A percentile compares a stretch with the other conserved stretches of the same genome.
phyloP scores from a whole-genome alignment of 2,888 invertebrate genomes.

The Octodonta nipae region DNA sequence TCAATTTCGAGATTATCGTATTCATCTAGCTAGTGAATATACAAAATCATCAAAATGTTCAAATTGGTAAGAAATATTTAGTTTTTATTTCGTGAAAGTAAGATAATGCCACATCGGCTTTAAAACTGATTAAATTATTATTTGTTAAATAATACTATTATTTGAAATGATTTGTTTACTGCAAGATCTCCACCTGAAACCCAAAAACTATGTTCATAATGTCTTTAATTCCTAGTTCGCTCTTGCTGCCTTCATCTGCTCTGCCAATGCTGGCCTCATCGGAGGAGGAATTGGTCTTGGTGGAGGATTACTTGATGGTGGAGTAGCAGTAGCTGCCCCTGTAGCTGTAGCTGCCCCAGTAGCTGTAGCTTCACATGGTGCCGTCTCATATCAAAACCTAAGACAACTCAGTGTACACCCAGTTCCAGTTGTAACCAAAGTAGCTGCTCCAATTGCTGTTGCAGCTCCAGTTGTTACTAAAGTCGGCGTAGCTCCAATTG shows the following conservation, averaged over 20 bases:
- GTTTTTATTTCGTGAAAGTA: too few relatives aligned
- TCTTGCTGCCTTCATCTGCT: conserved; percentile 4
- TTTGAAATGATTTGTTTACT: too few relatives aligned
- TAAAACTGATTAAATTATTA: too few relatives aligned
- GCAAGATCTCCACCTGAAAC: too few relatives aligned
- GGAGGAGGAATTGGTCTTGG: conserved; percentile 5
- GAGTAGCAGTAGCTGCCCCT: conserved; percentile 2
- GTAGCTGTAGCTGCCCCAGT: conserved; percentile 13
- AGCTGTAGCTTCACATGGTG: conserved; percentile 10
- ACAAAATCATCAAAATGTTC: too few relatives aligned
- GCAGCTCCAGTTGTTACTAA: conserved; percentile 7
- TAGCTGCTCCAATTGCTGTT: conserved; percentile 11
- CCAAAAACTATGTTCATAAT: too few relatives aligned
- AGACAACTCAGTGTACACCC: conserved; percentile 19
- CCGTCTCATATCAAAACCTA: conserved; percentile 18
- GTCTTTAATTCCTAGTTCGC: too few relatives aligned
- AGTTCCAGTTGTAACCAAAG: conserved; percentile 16
- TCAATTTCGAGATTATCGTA: too few relatives aligned
- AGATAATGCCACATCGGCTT: too few relatives aligned
- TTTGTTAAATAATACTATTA: too few relatives aligned
- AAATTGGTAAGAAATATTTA: too few relatives aligned
- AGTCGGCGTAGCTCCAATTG: conserved; percentile 7
- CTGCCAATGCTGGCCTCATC: conserved; percentile 1
- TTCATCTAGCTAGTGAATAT: too few relatives aligned
- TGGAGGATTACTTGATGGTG: conserved; percentile 7